phyloP scores from a whole-genome alignment of 2,888 invertebrate genomes.

The Scotopteryx bipunctaria region DNA sequence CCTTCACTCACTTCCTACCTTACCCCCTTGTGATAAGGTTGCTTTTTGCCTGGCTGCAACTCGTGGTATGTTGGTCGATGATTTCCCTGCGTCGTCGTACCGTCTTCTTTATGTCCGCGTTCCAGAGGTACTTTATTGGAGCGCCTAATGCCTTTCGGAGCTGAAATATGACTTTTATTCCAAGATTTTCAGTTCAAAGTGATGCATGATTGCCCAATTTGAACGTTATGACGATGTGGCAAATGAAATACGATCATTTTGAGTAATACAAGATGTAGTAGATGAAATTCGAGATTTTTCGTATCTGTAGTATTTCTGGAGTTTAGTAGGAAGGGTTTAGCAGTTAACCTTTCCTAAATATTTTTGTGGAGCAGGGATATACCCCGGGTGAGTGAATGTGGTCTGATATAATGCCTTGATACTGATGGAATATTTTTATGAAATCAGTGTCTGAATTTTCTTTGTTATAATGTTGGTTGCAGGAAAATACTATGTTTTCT shows the following conservation, averaged over 20 bases:
- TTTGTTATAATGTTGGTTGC: too few relatives aligned
- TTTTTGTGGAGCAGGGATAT: too few relatives aligned
- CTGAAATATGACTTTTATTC: slow-evolving; percentile 37
- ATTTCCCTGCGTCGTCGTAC: slow-evolving; percentile 44
- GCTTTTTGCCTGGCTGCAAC: not conserved
- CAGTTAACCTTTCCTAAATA: too few relatives aligned
- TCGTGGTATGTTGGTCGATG: slow-evolving; percentile 22
- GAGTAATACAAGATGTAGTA: not conserved
- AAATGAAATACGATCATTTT: slow-evolving; percentile 6
- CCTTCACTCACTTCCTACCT: not conserved
- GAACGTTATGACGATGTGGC: slow-evolving; percentile 11
- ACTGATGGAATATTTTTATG: too few relatives aligned
- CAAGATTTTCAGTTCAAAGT: slow-evolving; percentile 25
- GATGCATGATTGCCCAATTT: slow-evolving; percentile 25
- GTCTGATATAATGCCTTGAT: too few relatives aligned
- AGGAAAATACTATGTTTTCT: too few relatives aligned
- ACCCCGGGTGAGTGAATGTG: too few relatives aligned
- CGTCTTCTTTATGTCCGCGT: slow-evolving; percentile 46
- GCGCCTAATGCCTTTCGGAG: slow-evolving; percentile 47
- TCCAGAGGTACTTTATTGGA: slow-evolving; percentile 48
- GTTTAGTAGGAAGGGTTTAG: too few relatives aligned
- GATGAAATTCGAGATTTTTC: not conserved
- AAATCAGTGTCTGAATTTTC: too few relatives aligned
- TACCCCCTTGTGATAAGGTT: slow-evolving; percentile 4
- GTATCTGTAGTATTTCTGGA: too few relatives aligned